Evolutionary conservation across 2,113 vertebrate species (phyloP).

Genomic region (Ptyas mucosa): DNA sequence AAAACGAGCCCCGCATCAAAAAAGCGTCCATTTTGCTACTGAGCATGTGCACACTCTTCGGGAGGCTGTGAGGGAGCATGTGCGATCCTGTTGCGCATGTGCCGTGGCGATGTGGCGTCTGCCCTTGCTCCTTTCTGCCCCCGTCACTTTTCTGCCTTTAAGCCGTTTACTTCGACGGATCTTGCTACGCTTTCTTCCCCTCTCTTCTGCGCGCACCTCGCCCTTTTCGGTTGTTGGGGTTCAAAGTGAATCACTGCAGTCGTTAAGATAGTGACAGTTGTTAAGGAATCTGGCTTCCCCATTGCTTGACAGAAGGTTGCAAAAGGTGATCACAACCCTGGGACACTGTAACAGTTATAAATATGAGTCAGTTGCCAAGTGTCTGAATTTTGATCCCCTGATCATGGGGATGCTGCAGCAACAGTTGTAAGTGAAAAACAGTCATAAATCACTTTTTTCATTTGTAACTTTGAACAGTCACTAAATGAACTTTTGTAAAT

Average conservation of each 20-base stretch:
- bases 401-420: not conserved
- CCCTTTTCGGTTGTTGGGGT: not conserved
- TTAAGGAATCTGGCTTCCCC: not conserved
- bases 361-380: not conserved
- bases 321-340: too few species aligned
- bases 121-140: not conserved
- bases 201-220: too few species aligned
- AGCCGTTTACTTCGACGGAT: too few species aligned
- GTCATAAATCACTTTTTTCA: not conserved
- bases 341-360: not conserved
- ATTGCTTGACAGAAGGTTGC: not conserved
- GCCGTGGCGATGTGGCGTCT: not conserved
- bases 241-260: not conserved
- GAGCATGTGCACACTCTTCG: constrained; percentile 49
- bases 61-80: constrained; percentile 23
- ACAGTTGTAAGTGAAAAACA: not conserved
- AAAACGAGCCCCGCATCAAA: constrained; percentile 23
- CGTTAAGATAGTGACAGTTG: not conserved
- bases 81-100: constrained; percentile 31
- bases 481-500: not conserved
- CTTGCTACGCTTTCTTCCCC: not conserved
- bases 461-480: not conserved
- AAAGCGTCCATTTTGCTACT: constrained; percentile 32
- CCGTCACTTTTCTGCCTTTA: not conserved
- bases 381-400: not conserved